Percentiles rank a stretch among this genome's conserved stretches.
Evolutionary conservation across 1,140 invertebrate species (phyloP).

Genomic region (Penaeus japonicus): DNA sequence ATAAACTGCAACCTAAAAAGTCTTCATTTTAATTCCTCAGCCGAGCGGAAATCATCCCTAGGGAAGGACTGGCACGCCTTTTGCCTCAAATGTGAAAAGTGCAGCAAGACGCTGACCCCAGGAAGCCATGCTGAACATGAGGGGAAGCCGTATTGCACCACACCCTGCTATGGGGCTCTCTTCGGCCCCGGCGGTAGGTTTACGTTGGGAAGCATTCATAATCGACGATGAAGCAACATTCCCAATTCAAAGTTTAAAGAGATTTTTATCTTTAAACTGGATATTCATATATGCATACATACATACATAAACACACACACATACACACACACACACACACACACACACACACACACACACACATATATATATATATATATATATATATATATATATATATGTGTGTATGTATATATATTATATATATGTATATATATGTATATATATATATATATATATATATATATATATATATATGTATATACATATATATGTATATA

Average conservation of each 20-base stretch:
- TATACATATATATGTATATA: neutral
- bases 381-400: neutral
- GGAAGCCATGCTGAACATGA: constrained; percentile 79
- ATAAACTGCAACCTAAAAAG: no score
- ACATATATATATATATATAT: neutral
- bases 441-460: neutral
- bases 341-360: neutral
- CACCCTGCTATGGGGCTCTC: constrained; percentile 77
- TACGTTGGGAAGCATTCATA: neutral
- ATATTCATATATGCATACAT: neutral
- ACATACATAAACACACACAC: neutral
- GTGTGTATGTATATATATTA: neutral
- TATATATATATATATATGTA: neutral
- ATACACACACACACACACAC: neutral
- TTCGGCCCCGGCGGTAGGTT: constrained; percentile 75
- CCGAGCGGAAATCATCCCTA: constrained; percentile 79
- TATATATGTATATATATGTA: constrained; percentile 1
- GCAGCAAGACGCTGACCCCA: constrained; percentile 78
- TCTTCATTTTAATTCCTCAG: constrained; percentile 67
- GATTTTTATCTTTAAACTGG: no score
- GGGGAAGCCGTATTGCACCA: constrained; percentile 80
- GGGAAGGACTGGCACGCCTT: constrained; percentile 82
- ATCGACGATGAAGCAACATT: no score
- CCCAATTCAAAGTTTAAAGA: no score
- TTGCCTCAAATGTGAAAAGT: constrained; percentile 80